Evolutionary conservation across 2,113 vertebrate genomes (phyloP).

Genomic region (Psammodynastes pulverulentus): DNA sequence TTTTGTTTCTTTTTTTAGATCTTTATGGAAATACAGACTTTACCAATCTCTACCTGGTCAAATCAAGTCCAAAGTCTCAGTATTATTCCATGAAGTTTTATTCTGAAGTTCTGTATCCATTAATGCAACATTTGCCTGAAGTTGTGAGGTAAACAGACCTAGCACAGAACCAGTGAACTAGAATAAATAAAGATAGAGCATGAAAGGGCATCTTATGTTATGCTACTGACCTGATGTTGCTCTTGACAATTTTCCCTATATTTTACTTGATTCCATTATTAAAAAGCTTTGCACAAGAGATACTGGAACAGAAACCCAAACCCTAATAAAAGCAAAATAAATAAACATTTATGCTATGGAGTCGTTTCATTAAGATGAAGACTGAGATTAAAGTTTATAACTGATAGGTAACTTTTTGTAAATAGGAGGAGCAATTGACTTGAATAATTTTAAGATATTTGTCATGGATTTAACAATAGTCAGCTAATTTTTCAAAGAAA

Average conservation of each 20-base stretch:
- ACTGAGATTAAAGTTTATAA: not conserved
- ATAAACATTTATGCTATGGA: not conserved
- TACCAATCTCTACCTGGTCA: constrained; percentile 77
- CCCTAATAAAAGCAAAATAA: not conserved
- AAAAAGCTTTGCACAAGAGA: not conserved
- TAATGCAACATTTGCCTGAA: constrained; percentile 79
- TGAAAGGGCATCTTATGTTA: not conserved
- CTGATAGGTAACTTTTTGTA: not conserved
- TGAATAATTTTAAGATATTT: not conserved
- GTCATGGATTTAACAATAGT: not conserved
- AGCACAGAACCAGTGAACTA: no score
- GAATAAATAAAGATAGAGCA: not conserved
- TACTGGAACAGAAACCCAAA: not conserved
- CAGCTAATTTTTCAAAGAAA: no score
- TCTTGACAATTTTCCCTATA: no score
- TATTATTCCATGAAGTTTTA: constrained; percentile 78
- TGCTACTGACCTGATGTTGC: no score
- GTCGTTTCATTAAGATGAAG: not conserved
- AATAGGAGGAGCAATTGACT: not conserved
- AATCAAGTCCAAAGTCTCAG: constrained; percentile 77
- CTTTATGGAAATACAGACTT: constrained; percentile 81
- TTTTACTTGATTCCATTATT: no score
- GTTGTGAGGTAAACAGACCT: constrained; percentile 77
- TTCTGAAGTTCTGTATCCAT: constrained; percentile 48
- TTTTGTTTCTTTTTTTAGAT: constrained; percentile 58